Conservation (phyloP, 2,797 vertebrate genomes). For the Bufotes viridis region DNA sequence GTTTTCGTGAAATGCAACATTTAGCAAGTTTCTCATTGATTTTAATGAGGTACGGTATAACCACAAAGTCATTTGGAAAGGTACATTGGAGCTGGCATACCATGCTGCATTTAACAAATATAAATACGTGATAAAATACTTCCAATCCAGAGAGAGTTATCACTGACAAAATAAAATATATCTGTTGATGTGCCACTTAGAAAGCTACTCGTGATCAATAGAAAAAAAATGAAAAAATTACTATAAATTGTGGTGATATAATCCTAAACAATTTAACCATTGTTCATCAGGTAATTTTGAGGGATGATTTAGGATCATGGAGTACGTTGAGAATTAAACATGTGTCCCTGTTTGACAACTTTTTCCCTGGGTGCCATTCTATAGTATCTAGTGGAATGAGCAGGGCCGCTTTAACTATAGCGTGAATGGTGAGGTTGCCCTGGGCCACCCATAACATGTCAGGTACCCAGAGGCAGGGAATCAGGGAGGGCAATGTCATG, state of each 20-base stretch:
- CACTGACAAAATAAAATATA: neutral
- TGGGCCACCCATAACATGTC: too few species aligned
- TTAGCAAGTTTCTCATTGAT: conserved; percentile 51
- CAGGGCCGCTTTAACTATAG: too few species aligned
- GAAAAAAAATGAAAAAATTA: neutral
- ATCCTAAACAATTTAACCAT: neutral
- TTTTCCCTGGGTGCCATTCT: too few species aligned
- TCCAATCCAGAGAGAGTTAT: neutral
- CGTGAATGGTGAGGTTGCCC: too few species aligned
- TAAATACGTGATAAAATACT: neutral
- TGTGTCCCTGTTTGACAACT: too few species aligned
- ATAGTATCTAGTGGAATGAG: too few species aligned
- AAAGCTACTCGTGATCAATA: neutral
- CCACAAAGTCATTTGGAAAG: conserved; percentile 43
- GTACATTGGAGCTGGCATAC: conserved; percentile 38
- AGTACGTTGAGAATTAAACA: too few species aligned
- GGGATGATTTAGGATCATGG: neutral
- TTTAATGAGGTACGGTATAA: conserved; percentile 29
- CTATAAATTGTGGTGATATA: neutral
- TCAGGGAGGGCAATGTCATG: too few species aligned
- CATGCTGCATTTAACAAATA: conserved; percentile 36
- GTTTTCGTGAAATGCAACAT: conserved; percentile 49
- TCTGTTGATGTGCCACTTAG: neutral
- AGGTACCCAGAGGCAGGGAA: too few species aligned
- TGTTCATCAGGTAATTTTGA: neutral